These are phyloP conservation scores for Myopa testacea DNA, from an alignment of 2,888 invertebrate species.

Conservation along the genomic window DNA sequence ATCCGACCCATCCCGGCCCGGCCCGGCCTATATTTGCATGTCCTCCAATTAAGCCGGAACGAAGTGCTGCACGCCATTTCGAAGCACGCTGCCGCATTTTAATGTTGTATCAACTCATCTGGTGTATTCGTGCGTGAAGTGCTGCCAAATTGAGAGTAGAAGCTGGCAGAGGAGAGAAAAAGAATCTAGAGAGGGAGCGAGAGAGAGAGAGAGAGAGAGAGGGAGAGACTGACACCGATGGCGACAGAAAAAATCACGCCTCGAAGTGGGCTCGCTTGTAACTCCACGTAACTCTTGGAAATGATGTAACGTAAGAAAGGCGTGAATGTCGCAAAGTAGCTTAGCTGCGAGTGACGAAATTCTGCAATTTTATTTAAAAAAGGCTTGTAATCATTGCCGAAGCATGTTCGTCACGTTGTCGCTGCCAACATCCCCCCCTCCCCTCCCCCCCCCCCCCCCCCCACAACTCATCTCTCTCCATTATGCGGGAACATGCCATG, in stretches of 20 bases:
- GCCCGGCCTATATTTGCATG: slow-evolving; percentile 14
- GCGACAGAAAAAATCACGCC: background rate
- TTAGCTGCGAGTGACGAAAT: slow-evolving; percentile 26
- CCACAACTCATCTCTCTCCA: background rate
- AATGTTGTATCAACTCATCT: background rate
- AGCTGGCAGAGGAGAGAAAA: background rate
- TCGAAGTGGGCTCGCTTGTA: background rate
- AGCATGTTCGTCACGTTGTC: slow-evolving; percentile 24
- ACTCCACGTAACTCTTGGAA: background rate
- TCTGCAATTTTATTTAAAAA: slow-evolving; percentile 21
- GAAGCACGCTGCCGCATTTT: background rate
- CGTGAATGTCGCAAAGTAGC: slow-evolving; percentile 29
- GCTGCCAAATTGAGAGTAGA: slow-evolving; percentile 1
- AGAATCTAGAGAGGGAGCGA: background rate
- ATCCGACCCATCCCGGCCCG: too few relatives aligned
- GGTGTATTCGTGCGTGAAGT: slow-evolving; percentile 26
- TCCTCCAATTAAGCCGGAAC: slow-evolving; percentile 1
- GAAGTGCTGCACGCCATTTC: slow-evolving; percentile 14
- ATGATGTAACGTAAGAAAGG: slow-evolving; percentile 19
- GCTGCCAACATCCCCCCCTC: background rate
- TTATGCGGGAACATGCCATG: slow-evolving; percentile 23
- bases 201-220: background rate
- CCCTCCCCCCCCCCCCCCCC: background rate
- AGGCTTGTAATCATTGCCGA: slow-evolving; percentile 43
- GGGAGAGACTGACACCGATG: background rate